Evolutionary conservation across 2,888 invertebrate genomes (phyloP), one percentile per base, ranked within the genome.

Genomic region (Pachymerium ferrugineum): DNA sequence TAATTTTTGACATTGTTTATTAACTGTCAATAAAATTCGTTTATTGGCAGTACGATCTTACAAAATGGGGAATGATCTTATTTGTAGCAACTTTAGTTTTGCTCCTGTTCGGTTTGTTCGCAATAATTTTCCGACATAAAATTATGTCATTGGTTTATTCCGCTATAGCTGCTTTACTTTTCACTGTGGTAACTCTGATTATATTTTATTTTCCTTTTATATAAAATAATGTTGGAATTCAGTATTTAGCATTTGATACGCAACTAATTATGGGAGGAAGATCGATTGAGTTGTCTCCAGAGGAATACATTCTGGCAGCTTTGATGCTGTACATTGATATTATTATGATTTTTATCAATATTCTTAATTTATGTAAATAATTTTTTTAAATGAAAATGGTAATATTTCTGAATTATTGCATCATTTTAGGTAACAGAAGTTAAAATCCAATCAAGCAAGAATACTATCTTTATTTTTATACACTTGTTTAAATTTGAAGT

Each of bases 251-350:
- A 77, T 88, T 86, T 77, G 88, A 89, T 80, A 86, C 88, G 10
- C 89, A 89, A 83, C 84, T 86, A 81, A 84, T 89, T 42, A 85
- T 89, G 81, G 89, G 89, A 22, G 89, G 89, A 19, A 82, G 86
- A 76, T 86, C 86, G 78, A 82, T 86, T 76, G 86, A 87, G 78
- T 77, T 89, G 73, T 85, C 84, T 62, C 86, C 88, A 0, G 88
- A 89, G 79, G 89, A 89, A 80, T 86, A 88, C 78, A 85, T 89
- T 77, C 86, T 85, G 76, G 89, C 86, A 8, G 86, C 88, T 1
- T 82, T 88, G 38, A 85, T 86, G 79, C 83, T 89, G 74, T 89
- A 89, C 80, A 82, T 88, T 75, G 89, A 89, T 78, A 85, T 89
- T 72, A 83, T 89, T 77, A 82, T 86, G 76, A 80, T 88, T 72